Percentiles rank a stretch among this genome's conserved stretches.
Conservation (phyloP, 2,113 vertebrate genomes). For the Aptenodytes forsteri region DNA sequence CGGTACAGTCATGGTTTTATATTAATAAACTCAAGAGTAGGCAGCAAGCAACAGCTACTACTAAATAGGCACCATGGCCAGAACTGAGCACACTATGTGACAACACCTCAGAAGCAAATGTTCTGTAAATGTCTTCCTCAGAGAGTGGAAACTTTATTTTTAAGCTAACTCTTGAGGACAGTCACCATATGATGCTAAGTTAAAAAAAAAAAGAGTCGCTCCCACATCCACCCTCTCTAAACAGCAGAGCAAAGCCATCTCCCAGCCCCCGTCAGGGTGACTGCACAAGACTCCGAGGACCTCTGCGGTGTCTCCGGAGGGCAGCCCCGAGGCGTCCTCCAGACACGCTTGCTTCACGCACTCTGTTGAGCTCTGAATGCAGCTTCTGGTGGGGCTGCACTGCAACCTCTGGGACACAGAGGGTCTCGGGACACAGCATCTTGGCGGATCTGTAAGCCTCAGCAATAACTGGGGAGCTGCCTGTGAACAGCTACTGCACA, state of each 20-base stretch:
- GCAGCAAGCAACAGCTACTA: background rate
- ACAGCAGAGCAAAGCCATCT: background rate
- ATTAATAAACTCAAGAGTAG: background rate
- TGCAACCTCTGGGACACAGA: background rate
- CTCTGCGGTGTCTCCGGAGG: accelerated
- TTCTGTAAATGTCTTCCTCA: background rate
- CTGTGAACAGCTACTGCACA: background rate
- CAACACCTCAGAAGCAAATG: background rate
- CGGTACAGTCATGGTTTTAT: background rate
- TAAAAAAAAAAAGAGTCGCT: accelerated
- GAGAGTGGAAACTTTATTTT: background rate
- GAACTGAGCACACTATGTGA: background rate
- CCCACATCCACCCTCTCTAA: background rate
- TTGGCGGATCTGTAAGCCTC: accelerated
- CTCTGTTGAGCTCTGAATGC: background rate
- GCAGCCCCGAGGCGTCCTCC: background rate
- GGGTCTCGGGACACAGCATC: background rate
- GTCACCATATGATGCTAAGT: accelerated
- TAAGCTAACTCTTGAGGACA: background rate
- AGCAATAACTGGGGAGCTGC: too few relatives aligned
- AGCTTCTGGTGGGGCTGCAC: background rate
- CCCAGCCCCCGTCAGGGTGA: background rate
- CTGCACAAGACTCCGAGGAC: background rate
- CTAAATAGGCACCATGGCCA: background rate
- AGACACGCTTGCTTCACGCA: accelerated